Percentiles rank a stretch among this genome's conserved stretches.
These are phyloP conservation scores for Lasioglossum zephyrum DNA, from an alignment of 2,888 invertebrate genomes.

Conservation along the genomic window DNA sequence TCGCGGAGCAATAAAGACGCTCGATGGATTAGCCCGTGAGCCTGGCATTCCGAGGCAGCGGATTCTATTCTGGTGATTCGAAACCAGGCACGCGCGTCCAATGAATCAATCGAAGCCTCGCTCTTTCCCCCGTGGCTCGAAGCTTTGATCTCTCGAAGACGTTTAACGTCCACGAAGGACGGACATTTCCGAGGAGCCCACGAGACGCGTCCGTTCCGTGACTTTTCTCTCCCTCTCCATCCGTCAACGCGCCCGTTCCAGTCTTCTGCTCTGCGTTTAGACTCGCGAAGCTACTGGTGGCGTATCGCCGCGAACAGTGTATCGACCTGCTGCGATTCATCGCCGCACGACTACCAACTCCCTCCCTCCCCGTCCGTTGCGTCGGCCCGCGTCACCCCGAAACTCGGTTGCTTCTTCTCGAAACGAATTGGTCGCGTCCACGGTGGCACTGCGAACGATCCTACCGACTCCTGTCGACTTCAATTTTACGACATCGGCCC, in stretches of 20 bases:
- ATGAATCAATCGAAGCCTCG: constrained; percentile 83
- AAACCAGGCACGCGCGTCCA: constrained; percentile 84
- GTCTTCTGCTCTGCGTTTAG: constrained; percentile 8
- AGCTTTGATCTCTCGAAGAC: constrained; percentile 56
- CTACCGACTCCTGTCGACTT: constrained; percentile 26
- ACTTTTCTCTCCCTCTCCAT: constrained; percentile 2
- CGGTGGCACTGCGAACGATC: constrained; percentile 4
- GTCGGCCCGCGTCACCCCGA: background rate
- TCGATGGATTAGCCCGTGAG: constrained; percentile 83
- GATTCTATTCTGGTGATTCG: constrained; percentile 84
- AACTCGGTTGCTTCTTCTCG: constrained; percentile 6
- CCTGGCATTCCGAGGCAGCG: constrained; percentile 80
- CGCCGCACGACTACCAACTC: background rate
- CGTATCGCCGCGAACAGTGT: constrained; percentile 1
- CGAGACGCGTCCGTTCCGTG: background rate
- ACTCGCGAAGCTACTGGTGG: background rate
- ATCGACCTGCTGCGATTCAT: constrained; percentile 18
- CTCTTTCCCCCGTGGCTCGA: constrained; percentile 53
- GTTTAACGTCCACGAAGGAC: constrained; percentile 33
- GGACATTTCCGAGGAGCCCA: constrained; percentile 8
- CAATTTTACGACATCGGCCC: constrained; percentile 45
- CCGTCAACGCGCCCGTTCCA: constrained; percentile 10
- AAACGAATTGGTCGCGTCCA: constrained; percentile 18
- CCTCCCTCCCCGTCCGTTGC: background rate
- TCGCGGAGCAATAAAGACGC: constrained; percentile 82